These are phyloP conservation scores for Australoheros scitulus DNA, from an alignment of 2,113 vertebrate genomes.

Conservation along the genomic window DNA sequence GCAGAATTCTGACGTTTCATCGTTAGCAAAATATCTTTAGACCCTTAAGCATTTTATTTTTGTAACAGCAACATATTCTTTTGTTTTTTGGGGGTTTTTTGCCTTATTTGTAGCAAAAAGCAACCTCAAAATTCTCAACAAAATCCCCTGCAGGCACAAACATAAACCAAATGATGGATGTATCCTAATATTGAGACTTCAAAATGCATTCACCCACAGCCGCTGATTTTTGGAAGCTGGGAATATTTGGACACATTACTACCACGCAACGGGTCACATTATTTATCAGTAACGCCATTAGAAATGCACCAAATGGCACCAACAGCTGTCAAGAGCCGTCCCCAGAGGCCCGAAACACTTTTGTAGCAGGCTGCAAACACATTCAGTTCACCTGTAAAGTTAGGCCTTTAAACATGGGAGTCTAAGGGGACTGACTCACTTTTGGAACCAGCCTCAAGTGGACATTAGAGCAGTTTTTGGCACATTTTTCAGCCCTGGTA, in stretches of 20 bases:
- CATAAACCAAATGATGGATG: neutral
- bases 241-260: neutral
- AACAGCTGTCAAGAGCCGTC: neutral
- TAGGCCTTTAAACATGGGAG: neutral
- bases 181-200: neutral
- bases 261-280: neutral
- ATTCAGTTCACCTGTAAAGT: neutral
- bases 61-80: neutral
- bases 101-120: neutral
- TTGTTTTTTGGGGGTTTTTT: neutral
- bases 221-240: too few species aligned
- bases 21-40: neutral
- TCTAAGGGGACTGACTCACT: neutral
- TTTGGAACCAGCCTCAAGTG: neutral
- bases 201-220: too few species aligned
- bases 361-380: neutral
- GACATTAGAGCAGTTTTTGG: neutral
- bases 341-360: neutral
- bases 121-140: neutral
- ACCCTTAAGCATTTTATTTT: neutral
- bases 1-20: neutral
- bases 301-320: neutral
- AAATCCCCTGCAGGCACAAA: neutral
- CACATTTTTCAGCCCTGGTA: neutral
- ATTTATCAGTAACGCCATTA: neutral